Base-by-base conservation (phyloP, 2,113 vertebrate species). In the Rhabdomys dilectus region DNA sequence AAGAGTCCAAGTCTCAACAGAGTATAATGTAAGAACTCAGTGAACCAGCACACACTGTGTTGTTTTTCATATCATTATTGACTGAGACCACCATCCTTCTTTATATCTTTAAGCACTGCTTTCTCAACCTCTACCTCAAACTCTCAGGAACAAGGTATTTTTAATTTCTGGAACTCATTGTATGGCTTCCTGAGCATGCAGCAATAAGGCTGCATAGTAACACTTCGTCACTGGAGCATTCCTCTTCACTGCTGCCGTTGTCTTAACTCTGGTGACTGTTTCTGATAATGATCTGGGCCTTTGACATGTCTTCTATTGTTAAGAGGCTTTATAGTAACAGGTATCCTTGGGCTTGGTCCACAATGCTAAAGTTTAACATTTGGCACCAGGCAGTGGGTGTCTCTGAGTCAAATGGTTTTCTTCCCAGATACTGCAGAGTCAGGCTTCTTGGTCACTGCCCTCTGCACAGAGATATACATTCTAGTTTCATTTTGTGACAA, bases 291-390 rank as follows among this genome's bases (percentile, higher is more conserved):
- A 94, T n/a, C 60, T 70, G 3, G 48, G 16, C 82, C 64, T 24
- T 56, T 89, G 91, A 39, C 1, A 7, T 26, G 75, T 13, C 64
- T 53, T 80, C 84, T 94, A 80, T 77, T 92, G 17, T 72, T 87
- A 86, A 88, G 92, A 73, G 39, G 42, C 86, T 76, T 97, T 81
- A 45, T 64, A 86, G 31, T 94, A 93, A 88, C 15, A 81, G 70
- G 68, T 92, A 34, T 89, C 51, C 31, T 89, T 17, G 16, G 19
- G 34, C 60, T 90, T 92, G 93, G 80, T 88, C 60, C 19, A n/a
- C 0, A 5, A 21, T 13, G 8, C 39, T 60, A 34, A 90, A 68
- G 66, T 78, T 82, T 58, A 81, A 66, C 31, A 26, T 11, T 77
- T 91, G 89, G 80, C 21, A 93, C n/a, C 39, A 85, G 86, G 45